Evolutionary conservation across 2,888 invertebrate genomes (phyloP).

Genomic region (Cryptocephalus moraei): DNA sequence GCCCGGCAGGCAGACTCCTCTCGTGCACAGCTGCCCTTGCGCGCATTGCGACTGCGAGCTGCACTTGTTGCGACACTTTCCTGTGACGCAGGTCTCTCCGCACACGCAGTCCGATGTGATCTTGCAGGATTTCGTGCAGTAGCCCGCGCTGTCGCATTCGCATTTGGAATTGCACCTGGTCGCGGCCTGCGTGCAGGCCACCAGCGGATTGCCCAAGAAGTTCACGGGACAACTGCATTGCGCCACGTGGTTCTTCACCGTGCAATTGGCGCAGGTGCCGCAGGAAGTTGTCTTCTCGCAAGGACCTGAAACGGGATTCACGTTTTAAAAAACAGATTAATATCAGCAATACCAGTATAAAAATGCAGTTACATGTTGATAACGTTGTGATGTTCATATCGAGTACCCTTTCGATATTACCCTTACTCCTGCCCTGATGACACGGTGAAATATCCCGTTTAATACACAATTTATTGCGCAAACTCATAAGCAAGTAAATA

Average conservation of each 20-base stretch:
- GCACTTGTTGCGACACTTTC: conserved; percentile 66
- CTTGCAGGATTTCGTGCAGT: conserved; percentile 62
- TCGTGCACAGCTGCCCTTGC: conserved; percentile 65
- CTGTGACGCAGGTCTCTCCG: conserved; percentile 66
- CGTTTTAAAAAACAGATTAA: too few species aligned
- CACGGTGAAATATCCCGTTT: too few species aligned
- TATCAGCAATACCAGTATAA: too few species aligned
- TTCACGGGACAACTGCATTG: conserved; percentile 78
- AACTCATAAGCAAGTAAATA: too few species aligned
- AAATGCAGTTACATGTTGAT: too few species aligned
- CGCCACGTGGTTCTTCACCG: conserved; percentile 72
- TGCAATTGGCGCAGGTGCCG: conserved; percentile 75
- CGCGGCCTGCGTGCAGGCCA: conserved; percentile 64
- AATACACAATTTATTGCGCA: too few species aligned
- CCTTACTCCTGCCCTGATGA: too few species aligned
- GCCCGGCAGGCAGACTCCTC: conserved; percentile 66
- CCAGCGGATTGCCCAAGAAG: conserved; percentile 72
- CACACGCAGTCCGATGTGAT: conserved; percentile 63
- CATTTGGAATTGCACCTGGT: conserved; percentile 66
- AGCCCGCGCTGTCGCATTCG: conserved; percentile 72
- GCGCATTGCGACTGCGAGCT: conserved; percentile 56
- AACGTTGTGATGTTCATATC: too few species aligned
- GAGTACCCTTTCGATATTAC: too few species aligned
- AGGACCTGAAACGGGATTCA: conserved; percentile 58
- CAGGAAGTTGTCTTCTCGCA: conserved; percentile 65